These are phyloP conservation scores for Oxycera nigricornis DNA, from an alignment of 2,888 invertebrate species.

Conservation along the genomic window DNA sequence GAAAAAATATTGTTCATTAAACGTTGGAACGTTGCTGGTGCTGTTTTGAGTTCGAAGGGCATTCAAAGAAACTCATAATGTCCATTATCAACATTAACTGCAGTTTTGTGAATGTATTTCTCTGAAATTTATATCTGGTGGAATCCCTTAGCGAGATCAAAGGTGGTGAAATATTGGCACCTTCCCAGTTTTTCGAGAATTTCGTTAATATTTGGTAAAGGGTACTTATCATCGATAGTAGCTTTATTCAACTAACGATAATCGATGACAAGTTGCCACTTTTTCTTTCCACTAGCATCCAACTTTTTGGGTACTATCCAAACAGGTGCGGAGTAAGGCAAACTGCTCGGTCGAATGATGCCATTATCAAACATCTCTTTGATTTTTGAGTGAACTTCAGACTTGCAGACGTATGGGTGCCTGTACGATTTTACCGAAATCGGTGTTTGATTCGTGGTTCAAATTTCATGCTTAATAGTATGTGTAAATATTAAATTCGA, in stretches of 20 bases:
- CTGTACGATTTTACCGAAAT: constrained; percentile 3
- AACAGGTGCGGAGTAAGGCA: no score
- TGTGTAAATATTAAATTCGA: constrained; percentile 43
- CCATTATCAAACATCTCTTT: no score
- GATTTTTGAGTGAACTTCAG: constrained; percentile 28
- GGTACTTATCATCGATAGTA: constrained; percentile 47
- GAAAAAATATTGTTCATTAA: no score
- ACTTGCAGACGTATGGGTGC: constrained; percentile 31
- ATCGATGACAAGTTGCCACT: constrained; percentile 48
- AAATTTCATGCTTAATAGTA: constrained; percentile 47
- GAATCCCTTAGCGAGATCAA: background rate
- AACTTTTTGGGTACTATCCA: no score
- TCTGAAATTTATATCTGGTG: no score
- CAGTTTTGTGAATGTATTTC: no score
- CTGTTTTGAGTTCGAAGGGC: no score
- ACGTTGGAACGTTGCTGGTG: no score
- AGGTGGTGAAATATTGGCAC: constrained; percentile 34
- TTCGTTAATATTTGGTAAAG: background rate
- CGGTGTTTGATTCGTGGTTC: no score
- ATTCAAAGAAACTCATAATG: no score
- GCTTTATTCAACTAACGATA: constrained; percentile 42
- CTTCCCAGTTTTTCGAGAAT: constrained; percentile 52
- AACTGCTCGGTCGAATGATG: constrained; percentile 46
- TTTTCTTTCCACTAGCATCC: no score
- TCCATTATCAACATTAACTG: no score